These are phyloP conservation scores for Trissolcus japonicus DNA, from an alignment of 2,888 invertebrate species.

Conservation along the genomic window DNA sequence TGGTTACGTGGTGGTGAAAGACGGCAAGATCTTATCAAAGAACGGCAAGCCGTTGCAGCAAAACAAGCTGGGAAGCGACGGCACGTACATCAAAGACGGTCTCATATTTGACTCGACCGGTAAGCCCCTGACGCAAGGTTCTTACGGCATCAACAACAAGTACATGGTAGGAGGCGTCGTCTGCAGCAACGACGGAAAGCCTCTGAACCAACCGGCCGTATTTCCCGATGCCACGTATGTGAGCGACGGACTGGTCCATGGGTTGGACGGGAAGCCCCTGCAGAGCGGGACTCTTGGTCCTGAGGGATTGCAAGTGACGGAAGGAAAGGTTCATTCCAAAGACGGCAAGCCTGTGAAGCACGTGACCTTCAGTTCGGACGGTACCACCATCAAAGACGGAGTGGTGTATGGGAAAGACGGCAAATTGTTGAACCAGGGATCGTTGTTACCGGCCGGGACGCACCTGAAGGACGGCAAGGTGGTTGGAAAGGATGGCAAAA, in stretches of 20 bases:
- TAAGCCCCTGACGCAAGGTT: slow-evolving; percentile 71
- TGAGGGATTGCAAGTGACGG: slow-evolving; percentile 68
- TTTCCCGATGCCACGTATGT: slow-evolving; percentile 70
- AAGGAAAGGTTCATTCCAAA: slow-evolving; percentile 70
- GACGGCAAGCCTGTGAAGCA: slow-evolving; percentile 71
- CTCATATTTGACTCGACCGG: slow-evolving; percentile 66
- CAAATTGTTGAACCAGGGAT: slow-evolving; percentile 70
- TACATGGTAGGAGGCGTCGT: slow-evolving; percentile 71
- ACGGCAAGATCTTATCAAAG: slow-evolving; percentile 69
- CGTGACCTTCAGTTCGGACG: slow-evolving; percentile 71
- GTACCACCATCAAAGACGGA: slow-evolving; percentile 70
- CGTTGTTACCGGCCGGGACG: slow-evolving; percentile 69
- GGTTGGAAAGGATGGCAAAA: slow-evolving; percentile 71
- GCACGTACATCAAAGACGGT: slow-evolving; percentile 71
- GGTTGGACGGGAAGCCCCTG: slow-evolving; percentile 67
- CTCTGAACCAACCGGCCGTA: slow-evolving; percentile 66
- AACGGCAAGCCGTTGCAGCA: slow-evolving; percentile 69
- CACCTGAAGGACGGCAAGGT: slow-evolving; percentile 71
- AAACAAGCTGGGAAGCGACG: slow-evolving; percentile 66
- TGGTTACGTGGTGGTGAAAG: slow-evolving; percentile 65
- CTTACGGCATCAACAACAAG: slow-evolving; percentile 68
- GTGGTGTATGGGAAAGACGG: slow-evolving; percentile 69
- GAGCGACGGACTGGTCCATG: slow-evolving; percentile 69
- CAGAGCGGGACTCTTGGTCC: slow-evolving; percentile 68
- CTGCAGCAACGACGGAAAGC: slow-evolving; percentile 70